Evolutionary conservation across 1,140 invertebrate genomes (phyloP), one percentile per base, ranked within the genome.

Genomic region (Brachionus rotundiformis): DNA sequence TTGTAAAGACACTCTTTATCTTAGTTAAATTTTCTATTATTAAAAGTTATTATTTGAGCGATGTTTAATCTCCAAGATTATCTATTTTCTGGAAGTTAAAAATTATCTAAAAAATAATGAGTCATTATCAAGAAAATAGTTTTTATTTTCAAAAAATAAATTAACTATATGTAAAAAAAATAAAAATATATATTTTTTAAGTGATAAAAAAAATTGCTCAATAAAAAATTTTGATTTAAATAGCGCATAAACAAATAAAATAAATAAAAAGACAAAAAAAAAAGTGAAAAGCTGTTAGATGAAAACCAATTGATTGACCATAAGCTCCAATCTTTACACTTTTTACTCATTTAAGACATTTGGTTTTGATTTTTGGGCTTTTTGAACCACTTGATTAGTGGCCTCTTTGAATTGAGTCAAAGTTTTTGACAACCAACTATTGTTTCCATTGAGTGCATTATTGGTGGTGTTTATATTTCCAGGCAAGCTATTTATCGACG

Each of bases 351-450:
- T 7, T 54, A 16, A 54, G n/a, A 7, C 16, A 54, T 19, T 54
- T 54, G 19, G 19, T 59, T 79, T 79, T 0, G 59, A 19, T 63
- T 79, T 79, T 61, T 79, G 76, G 0, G 76, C 76, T 39, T 79
- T 79, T 79, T 79, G 76, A 2, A 79, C 76, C 16, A 79, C 76
- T 39, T 79, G 44, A 81, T 41, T 63, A n/a, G 79, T 65, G 6
- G 59, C 79, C 27, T 81, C 79, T 68, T 81, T 81, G 19, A 81
- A 63, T 31, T 63, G 33, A 16, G 27, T 81, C 13, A 81, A 19
- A 11, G 59, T 81, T 19, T 81, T 81, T 3, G 79, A 81, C n/a
- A 81, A 23, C 79, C 79, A 81, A 47, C 33, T 65, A 8, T 59
- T 59, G 31, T 54, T 59, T 29, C 10, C 27, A 31, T 23, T 49